Base-by-base conservation (phyloP, 2,113 vertebrate species). In the Oostethus manadensis region DNA sequence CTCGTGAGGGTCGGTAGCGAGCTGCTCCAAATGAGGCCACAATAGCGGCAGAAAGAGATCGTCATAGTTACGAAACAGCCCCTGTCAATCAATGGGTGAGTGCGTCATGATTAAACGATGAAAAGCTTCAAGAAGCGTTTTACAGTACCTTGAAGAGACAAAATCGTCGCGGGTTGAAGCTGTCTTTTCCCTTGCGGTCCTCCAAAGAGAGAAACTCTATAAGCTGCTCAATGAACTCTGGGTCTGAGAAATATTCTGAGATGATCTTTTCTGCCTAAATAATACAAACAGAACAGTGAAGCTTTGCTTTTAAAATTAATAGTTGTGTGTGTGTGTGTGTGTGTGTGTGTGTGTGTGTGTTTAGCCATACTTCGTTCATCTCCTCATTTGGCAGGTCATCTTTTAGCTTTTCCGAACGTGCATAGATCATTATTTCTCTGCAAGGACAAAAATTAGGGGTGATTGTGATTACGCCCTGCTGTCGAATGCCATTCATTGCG, bases 171-270 rank as follows among this genome's bases (percentile, higher is more conserved):
- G 96, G 94, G 88, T 93, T 99, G 84, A 99, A 98, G 80, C 94
- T 97, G 90, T 99, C 96, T 87, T 97, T 98, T 83, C 96, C 96
- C 82, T 98, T 98, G 74, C 95, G 90, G 79, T 98, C 96, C 92
- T 98, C 97, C 85, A 99, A 89, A 70, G 94, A 96, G 66, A 98
- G 90, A 84, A 94, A 98, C 68, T 90, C 92, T 60, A 98, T 88
- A 51, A 99, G 87, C 86, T 97, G 94, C 38, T 91, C 91, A 58
- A 98, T 88, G 83, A 98, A 98, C 65, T 90, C 90, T 1, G 90
- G 87, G 82, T 98, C 91, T 35, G 92, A 93, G 89, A 99, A 99
- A 76, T 94, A 92, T 86, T 98, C 95, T 79, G 92, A 95, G 83
- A 98, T 88, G 71, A 95, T 91, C 81, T 93, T 92, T 80, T 99